Percentiles rank a stretch among this genome's conserved stretches.
phyloP scores from a whole-genome alignment of 2,113 vertebrate species.

The Piprites chloris region DNA sequence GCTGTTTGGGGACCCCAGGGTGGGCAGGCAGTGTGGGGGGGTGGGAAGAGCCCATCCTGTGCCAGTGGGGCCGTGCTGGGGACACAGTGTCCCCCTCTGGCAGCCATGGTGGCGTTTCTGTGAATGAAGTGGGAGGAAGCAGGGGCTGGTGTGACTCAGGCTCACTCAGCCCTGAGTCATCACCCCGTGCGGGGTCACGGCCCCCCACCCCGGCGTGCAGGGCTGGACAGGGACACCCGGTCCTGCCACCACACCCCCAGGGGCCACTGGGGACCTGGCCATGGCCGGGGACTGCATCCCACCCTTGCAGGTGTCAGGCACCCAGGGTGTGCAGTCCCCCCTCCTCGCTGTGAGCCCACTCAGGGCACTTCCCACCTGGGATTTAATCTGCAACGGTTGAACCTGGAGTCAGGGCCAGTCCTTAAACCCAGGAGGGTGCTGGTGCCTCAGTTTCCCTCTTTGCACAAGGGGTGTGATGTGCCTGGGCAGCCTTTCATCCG shows the following conservation, averaged over 20 bases:
- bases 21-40: accelerated
- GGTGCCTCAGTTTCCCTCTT: background rate
- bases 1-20: background rate
- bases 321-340: accelerated
- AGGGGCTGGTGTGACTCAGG: slow-evolving; percentile 79
- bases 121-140: slow-evolving; percentile 81
- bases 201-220: background rate
- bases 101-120: slow-evolving; percentile 67
- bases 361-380: accelerated
- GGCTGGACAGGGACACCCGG: background rate
- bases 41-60: background rate
- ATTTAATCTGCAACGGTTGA: accelerated
- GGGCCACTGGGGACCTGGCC: accelerated
- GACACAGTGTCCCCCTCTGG: background rate
- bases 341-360: background rate
- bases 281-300: accelerated
- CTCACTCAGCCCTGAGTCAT: slow-evolving; percentile 76
- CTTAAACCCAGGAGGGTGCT: background rate
- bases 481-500: accelerated
- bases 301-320: accelerated
- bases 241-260: background rate
- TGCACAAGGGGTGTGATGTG: accelerated
- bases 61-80: background rate
- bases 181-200: background rate
- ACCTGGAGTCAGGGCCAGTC: no score